Percentiles rank a stretch among this genome's conserved stretches.
Evolutionary conservation across 2,797 vertebrate species (phyloP).

Genomic region (Cyclura pinguis): DNA sequence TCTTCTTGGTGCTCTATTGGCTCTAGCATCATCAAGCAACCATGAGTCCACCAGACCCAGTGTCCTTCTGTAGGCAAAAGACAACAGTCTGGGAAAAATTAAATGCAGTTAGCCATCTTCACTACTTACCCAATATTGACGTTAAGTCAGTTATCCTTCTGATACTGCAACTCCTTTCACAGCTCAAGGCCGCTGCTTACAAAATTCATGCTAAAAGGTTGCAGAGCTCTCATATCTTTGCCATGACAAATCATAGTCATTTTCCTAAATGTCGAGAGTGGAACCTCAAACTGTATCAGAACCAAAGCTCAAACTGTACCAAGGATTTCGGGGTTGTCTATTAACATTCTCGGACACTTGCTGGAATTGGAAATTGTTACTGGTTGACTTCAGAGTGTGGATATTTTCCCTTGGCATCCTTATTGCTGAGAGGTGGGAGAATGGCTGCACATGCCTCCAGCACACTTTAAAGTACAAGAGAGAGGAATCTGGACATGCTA

Average conservation of each 20-base stretch:
- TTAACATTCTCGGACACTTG: neutral
- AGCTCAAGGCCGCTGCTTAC: too few relatives aligned
- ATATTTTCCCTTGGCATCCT: neutral
- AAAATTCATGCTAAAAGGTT: neutral
- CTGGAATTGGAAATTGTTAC: neutral
- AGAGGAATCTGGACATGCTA: neutral
- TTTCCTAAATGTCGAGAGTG: neutral
- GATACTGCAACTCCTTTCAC: too few relatives aligned
- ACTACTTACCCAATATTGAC: neutral
- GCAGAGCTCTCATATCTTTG: neutral
- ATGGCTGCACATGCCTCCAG: neutral
- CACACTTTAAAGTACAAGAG: neutral
- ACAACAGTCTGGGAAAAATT: too few relatives aligned
- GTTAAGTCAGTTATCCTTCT: neutral
- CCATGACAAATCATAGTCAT: too few relatives aligned
- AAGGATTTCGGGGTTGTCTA: too few relatives aligned
- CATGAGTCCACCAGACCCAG: neutral
- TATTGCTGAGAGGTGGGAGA: neutral
- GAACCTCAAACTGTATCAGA: neutral
- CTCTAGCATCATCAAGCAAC: neutral
- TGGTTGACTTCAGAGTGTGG: neutral
- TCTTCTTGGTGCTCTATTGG: conserved; percentile 17
- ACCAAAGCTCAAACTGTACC: neutral
- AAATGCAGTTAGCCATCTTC: neutral
- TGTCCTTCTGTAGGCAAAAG: neutral